Evolutionary conservation across 2,797 vertebrate species (phyloP).

Genomic region (Parambassis ranga): DNA sequence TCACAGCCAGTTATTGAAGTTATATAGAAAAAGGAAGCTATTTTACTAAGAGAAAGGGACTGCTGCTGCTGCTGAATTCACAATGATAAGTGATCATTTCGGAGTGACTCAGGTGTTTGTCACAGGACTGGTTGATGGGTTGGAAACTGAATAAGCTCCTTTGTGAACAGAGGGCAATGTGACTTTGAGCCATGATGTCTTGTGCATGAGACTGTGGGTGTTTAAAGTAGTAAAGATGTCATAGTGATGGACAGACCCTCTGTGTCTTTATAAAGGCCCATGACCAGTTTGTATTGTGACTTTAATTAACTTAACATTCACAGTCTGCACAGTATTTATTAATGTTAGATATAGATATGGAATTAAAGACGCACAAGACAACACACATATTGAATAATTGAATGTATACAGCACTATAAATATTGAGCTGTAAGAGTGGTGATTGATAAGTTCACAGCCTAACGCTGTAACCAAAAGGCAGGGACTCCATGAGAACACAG

Average conservation of each 20-base stretch:
- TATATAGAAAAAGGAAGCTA: constrained; percentile 59
- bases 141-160: constrained; percentile 55
- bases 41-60: constrained; percentile 56
- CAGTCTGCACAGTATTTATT: not conserved
- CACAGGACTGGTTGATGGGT: constrained; percentile 49
- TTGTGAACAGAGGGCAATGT: constrained; percentile 46
- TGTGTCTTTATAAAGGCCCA: not conserved
- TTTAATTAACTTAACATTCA: constrained; percentile 10
- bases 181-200: constrained; percentile 57
- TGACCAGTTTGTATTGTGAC: not conserved
- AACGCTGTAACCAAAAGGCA: too few relatives aligned
- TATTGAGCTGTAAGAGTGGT: too few relatives aligned
- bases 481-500: too few relatives aligned
- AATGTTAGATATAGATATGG: not conserved
- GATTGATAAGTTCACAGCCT: too few relatives aligned
- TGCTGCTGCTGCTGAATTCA: constrained; percentile 46
- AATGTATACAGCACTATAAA: too few relatives aligned
- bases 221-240: constrained; percentile 38
- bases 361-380: not conserved
- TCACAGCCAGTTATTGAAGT: constrained; percentile 51
- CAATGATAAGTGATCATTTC: constrained; percentile 49
- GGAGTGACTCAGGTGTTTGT: constrained; percentile 55
- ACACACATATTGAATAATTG: not conserved
- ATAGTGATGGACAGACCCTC: constrained; percentile 16
- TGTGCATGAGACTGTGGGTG: constrained; percentile 24